A percentile compares a stretch with the other conserved stretches of the same genome.
These are phyloP conservation scores for Lagorchestes hirsutus DNA, from an alignment of 2,797 vertebrate species.

Conservation along the genomic window DNA sequence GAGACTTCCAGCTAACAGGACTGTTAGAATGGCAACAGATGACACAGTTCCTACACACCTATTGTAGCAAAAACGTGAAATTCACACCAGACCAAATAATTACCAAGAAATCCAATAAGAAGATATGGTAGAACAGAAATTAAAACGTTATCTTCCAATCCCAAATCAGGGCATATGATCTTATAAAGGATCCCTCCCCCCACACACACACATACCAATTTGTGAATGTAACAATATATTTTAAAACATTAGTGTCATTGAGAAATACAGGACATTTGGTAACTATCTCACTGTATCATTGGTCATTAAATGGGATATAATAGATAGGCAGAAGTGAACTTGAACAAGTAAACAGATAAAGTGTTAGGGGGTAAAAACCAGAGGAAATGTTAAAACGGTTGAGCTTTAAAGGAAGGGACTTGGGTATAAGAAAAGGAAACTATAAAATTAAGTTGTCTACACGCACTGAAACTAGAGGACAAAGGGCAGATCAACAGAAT, in stretches of 20 bases:
- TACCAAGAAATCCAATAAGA: not conserved
- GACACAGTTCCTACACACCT: not conserved
- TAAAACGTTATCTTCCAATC: not conserved
- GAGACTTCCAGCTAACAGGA: not conserved
- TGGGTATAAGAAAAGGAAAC: not conserved
- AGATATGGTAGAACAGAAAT: not conserved
- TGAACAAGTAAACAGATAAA: not conserved
- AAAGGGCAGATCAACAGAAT: not conserved
- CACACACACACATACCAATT: not conserved
- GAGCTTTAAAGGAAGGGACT: not conserved
- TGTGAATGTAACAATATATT: not conserved
- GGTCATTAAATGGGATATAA: not conserved
- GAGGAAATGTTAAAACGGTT: not conserved
- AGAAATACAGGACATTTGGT: not conserved
- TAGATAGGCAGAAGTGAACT: not conserved
- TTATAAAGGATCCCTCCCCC: not conserved
- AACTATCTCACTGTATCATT: not conserved
- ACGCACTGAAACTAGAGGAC: not conserved
- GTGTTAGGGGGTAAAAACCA: not conserved
- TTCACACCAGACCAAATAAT: not conserved
- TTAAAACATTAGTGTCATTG: not conserved
- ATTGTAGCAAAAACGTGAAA: not conserved
- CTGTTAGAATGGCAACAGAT: not conserved
- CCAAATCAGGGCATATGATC: not conserved
- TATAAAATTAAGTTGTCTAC: not conserved